phyloP scores from a whole-genome alignment of 2,888 invertebrate genomes.

The Epistrophe eligans region DNA sequence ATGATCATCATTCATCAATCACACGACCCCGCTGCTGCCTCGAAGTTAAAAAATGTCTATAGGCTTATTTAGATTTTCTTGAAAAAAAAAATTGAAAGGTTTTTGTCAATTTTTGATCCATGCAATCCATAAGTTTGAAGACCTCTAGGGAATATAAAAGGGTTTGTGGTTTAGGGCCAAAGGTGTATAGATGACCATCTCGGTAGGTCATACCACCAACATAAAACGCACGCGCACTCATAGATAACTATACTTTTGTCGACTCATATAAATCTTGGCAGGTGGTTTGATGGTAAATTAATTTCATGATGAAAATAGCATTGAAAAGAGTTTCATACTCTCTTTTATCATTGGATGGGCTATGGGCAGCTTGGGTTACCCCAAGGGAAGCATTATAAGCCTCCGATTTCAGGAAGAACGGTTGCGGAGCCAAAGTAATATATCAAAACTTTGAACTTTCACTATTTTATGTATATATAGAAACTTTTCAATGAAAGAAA shows the following conservation, averaged over 20 bases:
- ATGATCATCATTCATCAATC: conserved; percentile 70
- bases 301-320: conserved; percentile 16
- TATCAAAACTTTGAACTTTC: conserved; percentile 62
- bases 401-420: conserved; percentile 14
- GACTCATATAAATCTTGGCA: conserved; percentile 18
- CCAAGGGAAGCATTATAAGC: conserved; percentile 47
- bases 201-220: too few relatives aligned
- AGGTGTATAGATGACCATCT: conserved; percentile 39
- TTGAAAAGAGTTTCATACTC: conserved; percentile 5
- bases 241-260: not conserved
- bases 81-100: not conserved
- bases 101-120: conserved; percentile 62
- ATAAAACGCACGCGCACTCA: conserved; percentile 40
- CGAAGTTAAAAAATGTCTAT: conserved; percentile 17
- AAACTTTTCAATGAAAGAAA: conserved; percentile 61
- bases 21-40: conserved; percentile 37
- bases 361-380: conserved; percentile 5
- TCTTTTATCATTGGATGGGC: conserved; percentile 6
- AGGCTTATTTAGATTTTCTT: not conserved
- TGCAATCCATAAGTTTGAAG: conserved; percentile 28
- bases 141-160: not conserved
- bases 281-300: conserved; percentile 52
- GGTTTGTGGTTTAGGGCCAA: conserved; percentile 9
- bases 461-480: conserved; percentile 24
- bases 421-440: conserved; percentile 28